Conservation (phyloP, 2,113 vertebrate species). For the Xiphophorus maculatus region DNA sequence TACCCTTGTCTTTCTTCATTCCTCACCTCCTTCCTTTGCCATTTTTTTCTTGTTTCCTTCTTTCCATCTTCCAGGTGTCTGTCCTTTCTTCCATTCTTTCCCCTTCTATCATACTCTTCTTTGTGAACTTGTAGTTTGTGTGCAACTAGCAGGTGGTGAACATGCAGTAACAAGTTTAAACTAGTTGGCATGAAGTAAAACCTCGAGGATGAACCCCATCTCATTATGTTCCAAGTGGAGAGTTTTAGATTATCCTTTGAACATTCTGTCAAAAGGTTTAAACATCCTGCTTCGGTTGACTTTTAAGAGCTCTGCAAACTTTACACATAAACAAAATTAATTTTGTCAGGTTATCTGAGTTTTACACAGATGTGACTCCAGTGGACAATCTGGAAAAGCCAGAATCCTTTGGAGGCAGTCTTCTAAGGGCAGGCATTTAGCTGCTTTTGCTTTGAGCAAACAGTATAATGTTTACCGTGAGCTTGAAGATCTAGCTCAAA, state of each 20-base stretch:
- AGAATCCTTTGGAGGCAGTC: not conserved
- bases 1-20: no score
- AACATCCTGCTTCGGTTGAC: not conserved
- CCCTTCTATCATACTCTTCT: not conserved
- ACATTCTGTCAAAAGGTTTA: not conserved
- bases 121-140: not conserved
- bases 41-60: no score
- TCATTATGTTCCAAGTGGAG: not conserved
- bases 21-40: no score
- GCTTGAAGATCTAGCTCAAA: not conserved
- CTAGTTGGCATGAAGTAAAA: not conserved
- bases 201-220: not conserved
- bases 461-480: not conserved
- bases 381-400: conserved; percentile 7
- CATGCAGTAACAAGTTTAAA: not conserved
- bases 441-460: not conserved
- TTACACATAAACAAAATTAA: not conserved
- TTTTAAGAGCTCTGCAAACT: not conserved
- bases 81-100: no score
- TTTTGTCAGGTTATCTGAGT: not conserved
- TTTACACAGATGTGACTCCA: not conserved
- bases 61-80: no score
- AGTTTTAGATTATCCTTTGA: not conserved
- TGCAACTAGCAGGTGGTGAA: not conserved
- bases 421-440: no score